Evolutionary conservation across 2,113 vertebrate species (phyloP), one percentile per base, ranked within the genome.

Genomic region (Vidua chalybeata): DNA sequence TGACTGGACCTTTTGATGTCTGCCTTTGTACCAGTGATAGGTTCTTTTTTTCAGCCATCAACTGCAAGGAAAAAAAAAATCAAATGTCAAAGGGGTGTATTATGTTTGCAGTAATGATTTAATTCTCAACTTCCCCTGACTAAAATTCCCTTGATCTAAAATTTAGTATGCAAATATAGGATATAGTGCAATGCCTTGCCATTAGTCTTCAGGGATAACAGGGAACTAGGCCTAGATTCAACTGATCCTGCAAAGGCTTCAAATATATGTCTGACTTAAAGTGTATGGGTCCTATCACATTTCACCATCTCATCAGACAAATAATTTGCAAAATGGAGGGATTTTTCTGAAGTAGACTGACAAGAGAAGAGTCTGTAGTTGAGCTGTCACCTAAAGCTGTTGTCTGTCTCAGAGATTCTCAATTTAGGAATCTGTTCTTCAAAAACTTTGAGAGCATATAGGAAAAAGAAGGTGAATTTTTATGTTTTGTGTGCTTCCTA

Each of bases 391-490:
- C 27, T 63, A 9, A 84, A 59, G 15, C 11, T 73, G 31, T 45
- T 72, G 5, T 15, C 58, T 54, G 11, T n/a, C 22, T 61, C 37
- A 46, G 33, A 90, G 26, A 21, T 37, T 37, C 7, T 9, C 9
- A 30, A 0, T 35, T 64, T 41, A 66, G n/a, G 22, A 87, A 22
- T n/a, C 5, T 77, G 52, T 51, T 86, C 15, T 73, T 84, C 27
- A 45, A 80, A 95, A 61, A 22, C 5, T 5, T 55, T 10, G 10
- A 11, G 20, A 75, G 4, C 5, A 56, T 54, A 13, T 7, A 37
- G 20, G 3, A n/a, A 75, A 85, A 82, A 73, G 11, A n/a, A 55
- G 3, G 10, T 0, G 0, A 7, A 1, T 2, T 17, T 85, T 83
- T 59, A 23, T 61, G 7, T 63, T 75, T 33, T 39, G 4, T 41